These are phyloP conservation scores for Helobdella robusta DNA, from an alignment of 2,888 invertebrate species.

Conservation along the genomic window DNA sequence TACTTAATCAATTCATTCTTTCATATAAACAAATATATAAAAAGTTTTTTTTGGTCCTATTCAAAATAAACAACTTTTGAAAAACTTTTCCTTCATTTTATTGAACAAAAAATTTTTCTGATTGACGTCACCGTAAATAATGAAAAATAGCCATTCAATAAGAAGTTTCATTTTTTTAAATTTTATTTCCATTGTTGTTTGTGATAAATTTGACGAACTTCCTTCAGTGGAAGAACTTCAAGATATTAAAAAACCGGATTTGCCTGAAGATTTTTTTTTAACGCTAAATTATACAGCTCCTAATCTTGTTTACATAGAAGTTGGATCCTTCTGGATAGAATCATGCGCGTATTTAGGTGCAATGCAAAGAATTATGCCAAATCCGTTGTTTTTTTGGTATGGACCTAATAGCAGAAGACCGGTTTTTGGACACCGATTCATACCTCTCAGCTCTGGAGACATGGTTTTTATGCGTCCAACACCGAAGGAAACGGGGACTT, in stretches of 20 bases:
- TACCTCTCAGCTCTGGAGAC: background rate
- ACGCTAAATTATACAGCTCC: background rate
- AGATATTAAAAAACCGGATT: conserved; percentile 12
- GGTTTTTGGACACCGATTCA: conserved; percentile 7
- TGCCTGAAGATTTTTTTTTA: background rate
- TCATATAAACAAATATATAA: too few species aligned
- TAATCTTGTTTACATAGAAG: background rate
- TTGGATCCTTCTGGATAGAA: conserved; percentile 8
- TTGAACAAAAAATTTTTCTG: too few species aligned
- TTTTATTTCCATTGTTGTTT: too few species aligned
- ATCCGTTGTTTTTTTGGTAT: conserved; percentile 4
- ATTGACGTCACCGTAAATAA: too few species aligned
- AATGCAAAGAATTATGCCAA: background rate
- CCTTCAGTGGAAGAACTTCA: background rate
- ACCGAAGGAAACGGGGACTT: conserved; percentile 8
- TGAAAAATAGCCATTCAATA: too few species aligned
- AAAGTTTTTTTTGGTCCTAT: too few species aligned
- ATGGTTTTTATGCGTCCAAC: conserved; percentile 10
- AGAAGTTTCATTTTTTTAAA: too few species aligned
- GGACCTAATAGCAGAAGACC: conserved; percentile 1
- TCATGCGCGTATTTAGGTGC: background rate
- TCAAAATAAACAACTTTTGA: too few species aligned
- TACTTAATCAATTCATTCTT: too few species aligned
- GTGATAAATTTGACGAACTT: too few species aligned
- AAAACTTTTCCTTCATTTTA: too few species aligned